A percentile compares a stretch with the other conserved stretches of the same genome.
Conservation (phyloP, 2,113 vertebrate species). For the Helogale parvula region DNA sequence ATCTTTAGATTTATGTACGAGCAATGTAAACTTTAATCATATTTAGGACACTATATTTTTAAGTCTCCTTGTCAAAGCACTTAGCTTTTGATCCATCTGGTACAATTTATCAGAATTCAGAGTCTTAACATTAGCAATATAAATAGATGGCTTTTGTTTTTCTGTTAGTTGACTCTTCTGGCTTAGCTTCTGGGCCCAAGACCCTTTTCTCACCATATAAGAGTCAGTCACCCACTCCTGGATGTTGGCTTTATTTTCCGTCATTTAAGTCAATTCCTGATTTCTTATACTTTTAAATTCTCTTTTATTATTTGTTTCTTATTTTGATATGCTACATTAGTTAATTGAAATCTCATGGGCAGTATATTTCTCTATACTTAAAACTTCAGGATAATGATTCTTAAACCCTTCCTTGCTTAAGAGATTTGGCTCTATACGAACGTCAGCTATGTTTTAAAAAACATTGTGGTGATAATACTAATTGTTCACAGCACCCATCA, state of each 20-base stretch:
- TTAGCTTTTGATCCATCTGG: background rate
- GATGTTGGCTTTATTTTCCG: background rate
- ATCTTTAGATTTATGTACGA: background rate
- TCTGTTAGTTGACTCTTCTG: background rate
- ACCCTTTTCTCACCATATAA: background rate
- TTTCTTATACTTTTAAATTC: background rate
- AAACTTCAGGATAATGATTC: background rate
- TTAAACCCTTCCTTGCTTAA: background rate
- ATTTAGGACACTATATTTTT: background rate
- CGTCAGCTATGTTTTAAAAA: background rate
- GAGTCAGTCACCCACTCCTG: background rate
- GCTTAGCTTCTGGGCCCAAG: background rate
- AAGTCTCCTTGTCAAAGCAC: background rate
- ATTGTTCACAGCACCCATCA: background rate
- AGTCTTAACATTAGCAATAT: background rate
- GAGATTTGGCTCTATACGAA: background rate
- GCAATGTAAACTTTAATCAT: background rate
- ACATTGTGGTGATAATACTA: background rate
- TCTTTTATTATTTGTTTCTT: background rate
- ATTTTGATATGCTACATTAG: background rate
- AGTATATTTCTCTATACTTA: background rate
- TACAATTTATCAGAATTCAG: background rate
- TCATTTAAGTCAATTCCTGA: background rate
- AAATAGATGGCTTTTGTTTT: background rate
- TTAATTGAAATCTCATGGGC: background rate